Evolutionary conservation across 2,888 invertebrate species (phyloP), one percentile per base, ranked within the genome.

Genomic region (Globia sparganii): DNA sequence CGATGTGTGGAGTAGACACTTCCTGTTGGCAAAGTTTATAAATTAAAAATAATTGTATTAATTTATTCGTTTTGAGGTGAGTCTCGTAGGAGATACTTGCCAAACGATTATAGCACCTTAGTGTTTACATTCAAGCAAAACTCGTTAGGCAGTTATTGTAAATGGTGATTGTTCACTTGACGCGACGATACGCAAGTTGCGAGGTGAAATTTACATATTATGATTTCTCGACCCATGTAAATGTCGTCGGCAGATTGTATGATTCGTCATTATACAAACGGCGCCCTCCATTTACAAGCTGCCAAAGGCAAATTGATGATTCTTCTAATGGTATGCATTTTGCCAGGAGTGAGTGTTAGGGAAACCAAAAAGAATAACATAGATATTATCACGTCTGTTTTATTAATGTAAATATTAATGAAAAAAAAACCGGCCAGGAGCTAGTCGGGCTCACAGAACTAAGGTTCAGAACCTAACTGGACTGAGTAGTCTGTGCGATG

Each of bases 1-100:
- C 92, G 68, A 87, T 78, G 15, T 28, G 64, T 56, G 83, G 61
- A 37, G 75, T 46, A 37, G 59, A 58, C 34, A 77, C 70, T 66
- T 84, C 86, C 86, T 85, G 86, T 58, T 73, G 62, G 58, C 13
- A 78, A 72, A 49, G 28, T 34, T 21, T 64, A 53, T 5, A 46
- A 43, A 13, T 46, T 62, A 64, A 28, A 34, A 11, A 34, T 75
- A 5, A 34, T 18, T 72, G 25, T 40, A 34, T 53, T 66, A 11
- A 62, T 46, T 65, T 31, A 62, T 75, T 74, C 13, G 11, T 49
- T 61, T 49, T 40, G 15, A 49, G n/a, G 21, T 34, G 43, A 25
- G 15, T 43, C 21, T 43, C 34, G 9, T 58, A 58, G 21, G n/a
- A n/a, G 21, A 34, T 40, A 43, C 62, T 40, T 18, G 31, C 15